Evolutionary conservation across 2,888 invertebrate genomes (phyloP), one percentile per base, ranked within the genome.

Genomic region (Agrochola macilenta): DNA sequence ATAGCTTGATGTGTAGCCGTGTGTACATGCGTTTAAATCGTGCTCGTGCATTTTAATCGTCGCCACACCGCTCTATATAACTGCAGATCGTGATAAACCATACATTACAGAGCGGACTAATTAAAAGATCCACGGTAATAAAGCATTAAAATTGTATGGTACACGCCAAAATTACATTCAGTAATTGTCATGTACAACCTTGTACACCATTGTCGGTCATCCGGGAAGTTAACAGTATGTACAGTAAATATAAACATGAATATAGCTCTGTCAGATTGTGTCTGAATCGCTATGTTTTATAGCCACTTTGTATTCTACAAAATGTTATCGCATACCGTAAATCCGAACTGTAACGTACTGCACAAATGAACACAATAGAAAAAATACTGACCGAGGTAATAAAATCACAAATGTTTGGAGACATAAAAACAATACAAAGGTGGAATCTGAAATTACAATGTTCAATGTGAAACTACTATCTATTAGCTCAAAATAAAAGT

Each of bases 261-360:
- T 63, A 79, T 71, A 79, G 58, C 57, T 69, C 58, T 65, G 69
- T 69, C 75, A 68, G 83, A 74, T 74, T 79, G 82, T 63, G 61
- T 52, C 66, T 76, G 74, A 82, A 66, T 60, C 84, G 76, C 80
- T 78, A 74, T 46, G 80, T 81, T 87, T 88, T 85, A 88, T 87
- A 83, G 74, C 77, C 76, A 79, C 72, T 87, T 85, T 89, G 82
- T 87, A 73, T 72, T 77, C 65, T 39, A 87, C 66, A 69, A 78
- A 90, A 87, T 88, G 88, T 89, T 91, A 92, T 92, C 90, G 86
- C 81, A 69, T 76, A 72, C 80, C 79, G 82, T 88, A 89, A 88
- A 90, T 90, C 87, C 71, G 72, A 83, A 86, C 72, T 74, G 74
- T 82, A 74, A 79, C 74, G 76, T 74, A 72, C 69, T 79, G 71